Conservation (phyloP, 1,140 invertebrate species). For the Anastrepha obliqua region DNA sequence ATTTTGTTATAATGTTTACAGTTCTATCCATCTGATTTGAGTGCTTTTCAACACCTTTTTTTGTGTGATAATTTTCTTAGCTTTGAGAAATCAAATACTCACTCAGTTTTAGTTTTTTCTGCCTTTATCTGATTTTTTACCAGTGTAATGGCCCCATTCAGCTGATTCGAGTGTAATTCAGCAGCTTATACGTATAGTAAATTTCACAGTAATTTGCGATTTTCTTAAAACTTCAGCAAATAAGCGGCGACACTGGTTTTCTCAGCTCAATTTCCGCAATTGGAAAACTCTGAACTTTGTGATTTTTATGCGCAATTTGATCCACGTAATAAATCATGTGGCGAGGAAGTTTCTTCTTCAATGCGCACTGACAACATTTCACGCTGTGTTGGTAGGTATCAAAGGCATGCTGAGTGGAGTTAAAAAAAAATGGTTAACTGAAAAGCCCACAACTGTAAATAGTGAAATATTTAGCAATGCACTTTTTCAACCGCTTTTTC, state of each 20-base stretch:
- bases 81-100: no score
- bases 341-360: neutral
- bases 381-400: conserved; percentile 6
- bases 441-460: conserved; percentile 20
- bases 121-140: no score
- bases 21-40: no score
- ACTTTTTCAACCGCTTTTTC: conserved; percentile 21
- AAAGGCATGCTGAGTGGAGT: conserved; percentile 39
- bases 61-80: no score
- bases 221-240: neutral
- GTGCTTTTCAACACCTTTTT: no score
- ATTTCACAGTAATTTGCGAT: neutral
- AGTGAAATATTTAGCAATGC: conserved; percentile 7
- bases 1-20: no score
- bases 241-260: neutral
- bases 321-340: conserved; percentile 44
- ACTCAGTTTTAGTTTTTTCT: no score
- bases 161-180: neutral
- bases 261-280: neutral
- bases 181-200: neutral
- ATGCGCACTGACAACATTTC: conserved; percentile 30
- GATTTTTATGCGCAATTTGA: conserved; percentile 53
- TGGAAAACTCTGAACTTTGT: conserved; percentile 8
- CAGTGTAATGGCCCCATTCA: no score
- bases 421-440: neutral